Percentiles rank a stretch among this genome's conserved stretches.
Conservation (phyloP, 2,113 vertebrate genomes). For the Xyliphius kryptos region DNA sequence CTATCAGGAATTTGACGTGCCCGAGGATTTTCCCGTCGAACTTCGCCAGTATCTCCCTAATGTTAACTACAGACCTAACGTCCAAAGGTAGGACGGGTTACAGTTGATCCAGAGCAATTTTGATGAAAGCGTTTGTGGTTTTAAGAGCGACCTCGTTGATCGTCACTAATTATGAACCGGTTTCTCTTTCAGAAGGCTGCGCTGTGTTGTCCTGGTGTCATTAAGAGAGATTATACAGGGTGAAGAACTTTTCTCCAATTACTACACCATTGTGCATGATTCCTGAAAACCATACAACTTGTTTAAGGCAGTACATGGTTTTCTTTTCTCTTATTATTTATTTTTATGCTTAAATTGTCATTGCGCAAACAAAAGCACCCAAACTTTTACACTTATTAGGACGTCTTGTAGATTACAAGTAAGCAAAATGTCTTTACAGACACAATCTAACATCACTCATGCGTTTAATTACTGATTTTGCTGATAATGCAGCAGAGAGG, state of each 20-base stretch:
- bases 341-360: too few species aligned
- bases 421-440: too few species aligned
- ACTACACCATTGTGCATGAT: slow-evolving; percentile 77
- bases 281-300: not conserved
- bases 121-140: too few species aligned
- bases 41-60: slow-evolving; percentile 86
- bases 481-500: too few species aligned
- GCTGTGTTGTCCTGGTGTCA: slow-evolving; percentile 81
- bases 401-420: too few species aligned
- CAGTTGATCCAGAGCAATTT: too few species aligned
- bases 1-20: slow-evolving; percentile 89
- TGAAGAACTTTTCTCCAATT: slow-evolving; percentile 93
- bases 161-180: not conserved
- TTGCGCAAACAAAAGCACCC: too few species aligned
- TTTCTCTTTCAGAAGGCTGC: slow-evolving; percentile 61
- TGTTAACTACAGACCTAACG: slow-evolving; percentile 70
- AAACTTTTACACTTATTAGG: too few species aligned
- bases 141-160: not conserved
- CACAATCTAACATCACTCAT: too few species aligned
- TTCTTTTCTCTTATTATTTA: too few species aligned
- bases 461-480: too few species aligned
- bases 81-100: slow-evolving; percentile 63
- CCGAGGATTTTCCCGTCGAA: slow-evolving; percentile 75
- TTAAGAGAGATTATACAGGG: slow-evolving; percentile 76
- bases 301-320: not conserved